A percentile compares a stretch with the other conserved stretches of the same genome.
phyloP scores from a whole-genome alignment of 1,140 invertebrate species.

The Laupala kohalensis region DNA sequence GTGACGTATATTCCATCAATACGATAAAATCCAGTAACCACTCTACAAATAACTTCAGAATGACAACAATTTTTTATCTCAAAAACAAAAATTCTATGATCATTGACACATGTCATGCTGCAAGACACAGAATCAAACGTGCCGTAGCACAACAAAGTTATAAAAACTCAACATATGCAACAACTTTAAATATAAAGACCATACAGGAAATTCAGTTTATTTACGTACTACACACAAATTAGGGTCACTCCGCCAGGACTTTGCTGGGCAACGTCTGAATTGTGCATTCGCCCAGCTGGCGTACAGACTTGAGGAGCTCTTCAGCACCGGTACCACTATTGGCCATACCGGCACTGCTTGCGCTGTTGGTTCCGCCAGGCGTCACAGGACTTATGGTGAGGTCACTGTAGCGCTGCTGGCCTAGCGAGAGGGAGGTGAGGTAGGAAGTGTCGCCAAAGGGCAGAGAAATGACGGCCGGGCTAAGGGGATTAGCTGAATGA shows the following conservation, averaged over 20 bases:
- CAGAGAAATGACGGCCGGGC: background rate
- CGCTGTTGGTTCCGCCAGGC: background rate
- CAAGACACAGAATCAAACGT: background rate
- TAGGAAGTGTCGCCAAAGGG: constrained; percentile 2
- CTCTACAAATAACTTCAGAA: background rate
- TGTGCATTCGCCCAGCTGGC: constrained; percentile 17
- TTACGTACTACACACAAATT: background rate
- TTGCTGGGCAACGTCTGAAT: constrained; percentile 8
- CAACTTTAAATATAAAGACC: background rate
- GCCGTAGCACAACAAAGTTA: background rate
- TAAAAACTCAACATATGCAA: background rate
- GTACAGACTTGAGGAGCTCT: constrained; percentile 16
- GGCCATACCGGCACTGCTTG: background rate
- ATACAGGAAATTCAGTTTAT: background rate
- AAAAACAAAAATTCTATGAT: background rate
- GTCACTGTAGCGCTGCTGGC: constrained; percentile 5
- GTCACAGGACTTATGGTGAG: constrained; percentile 1
- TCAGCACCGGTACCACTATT: background rate
- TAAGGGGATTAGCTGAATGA: background rate
- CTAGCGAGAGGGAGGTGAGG: background rate
- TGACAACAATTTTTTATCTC: background rate
- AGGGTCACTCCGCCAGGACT: background rate
- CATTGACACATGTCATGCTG: background rate
- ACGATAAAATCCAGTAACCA: background rate
- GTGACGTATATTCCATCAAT: background rate